These are phyloP conservation scores for Sciurus niger DNA, from an alignment of 2,113 vertebrate genomes.

Conservation along the genomic window DNA sequence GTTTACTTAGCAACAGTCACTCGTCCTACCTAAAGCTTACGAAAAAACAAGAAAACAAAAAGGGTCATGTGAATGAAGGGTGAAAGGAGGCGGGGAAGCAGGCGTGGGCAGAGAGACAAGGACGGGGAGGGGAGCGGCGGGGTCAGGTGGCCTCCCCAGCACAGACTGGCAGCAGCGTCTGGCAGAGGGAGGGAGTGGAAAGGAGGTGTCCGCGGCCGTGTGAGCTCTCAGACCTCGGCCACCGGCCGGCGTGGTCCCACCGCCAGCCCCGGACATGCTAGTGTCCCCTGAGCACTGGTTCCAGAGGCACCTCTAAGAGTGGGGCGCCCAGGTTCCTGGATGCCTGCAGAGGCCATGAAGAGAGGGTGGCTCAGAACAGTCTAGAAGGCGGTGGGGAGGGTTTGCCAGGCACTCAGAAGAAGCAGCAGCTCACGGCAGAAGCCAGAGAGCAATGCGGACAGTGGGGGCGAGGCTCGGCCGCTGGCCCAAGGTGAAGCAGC, in stretches of 20 bases:
- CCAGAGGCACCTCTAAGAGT: not conserved
- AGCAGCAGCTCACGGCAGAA: fast-evolving
- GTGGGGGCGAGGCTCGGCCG: fast-evolving
- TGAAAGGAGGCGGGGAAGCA: too few species aligned
- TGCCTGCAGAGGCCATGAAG: not conserved
- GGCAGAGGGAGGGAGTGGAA: not conserved
- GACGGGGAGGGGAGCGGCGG: too few species aligned
- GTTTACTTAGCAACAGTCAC: too few species aligned
- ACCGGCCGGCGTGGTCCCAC: too few species aligned
- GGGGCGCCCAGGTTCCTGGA: too few species aligned
- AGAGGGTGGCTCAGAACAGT: not conserved
- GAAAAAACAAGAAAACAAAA: not conserved
- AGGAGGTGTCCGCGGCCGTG: too few species aligned
- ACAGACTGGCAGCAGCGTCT: not conserved
- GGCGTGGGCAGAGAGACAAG: not conserved
- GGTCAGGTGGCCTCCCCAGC: not conserved
- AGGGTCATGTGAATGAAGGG: too few species aligned
- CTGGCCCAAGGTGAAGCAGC: not conserved
- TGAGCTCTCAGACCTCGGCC: not conserved
- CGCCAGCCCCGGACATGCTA: fast-evolving
- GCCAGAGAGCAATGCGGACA: fast-evolving
- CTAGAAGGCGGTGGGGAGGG: not conserved
- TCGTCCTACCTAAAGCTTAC: not conserved
- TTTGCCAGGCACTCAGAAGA: not conserved
- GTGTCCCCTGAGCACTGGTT: not conserved